Evolutionary conservation across 1,140 invertebrate species (phyloP).

Genomic region (Oreohelix idahoensis): DNA sequence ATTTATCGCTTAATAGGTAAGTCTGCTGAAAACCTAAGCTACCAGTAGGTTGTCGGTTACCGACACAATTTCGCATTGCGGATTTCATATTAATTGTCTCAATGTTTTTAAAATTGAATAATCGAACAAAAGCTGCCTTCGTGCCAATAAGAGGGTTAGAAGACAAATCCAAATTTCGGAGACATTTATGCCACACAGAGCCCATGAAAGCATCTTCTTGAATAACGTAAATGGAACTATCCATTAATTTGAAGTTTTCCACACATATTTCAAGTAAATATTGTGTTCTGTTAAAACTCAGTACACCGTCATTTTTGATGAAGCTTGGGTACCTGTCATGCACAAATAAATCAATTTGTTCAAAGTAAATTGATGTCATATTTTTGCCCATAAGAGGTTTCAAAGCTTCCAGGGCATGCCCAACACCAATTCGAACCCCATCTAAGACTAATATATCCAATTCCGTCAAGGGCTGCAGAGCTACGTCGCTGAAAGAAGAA

Average conservation of each 20-base stretch:
- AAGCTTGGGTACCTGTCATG: neutral
- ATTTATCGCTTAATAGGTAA: no score
- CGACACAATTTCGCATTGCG: neutral
- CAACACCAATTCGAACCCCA: neutral
- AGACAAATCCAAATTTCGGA: neutral
- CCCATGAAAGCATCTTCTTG: neutral
- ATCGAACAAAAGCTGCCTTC: neutral
- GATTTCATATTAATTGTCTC: neutral
- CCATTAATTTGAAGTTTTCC: neutral
- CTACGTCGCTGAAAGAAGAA: neutral
- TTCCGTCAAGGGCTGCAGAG: neutral
- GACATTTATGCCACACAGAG: neutral
- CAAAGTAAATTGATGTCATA: neutral
- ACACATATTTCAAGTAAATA: constrained; percentile 4
- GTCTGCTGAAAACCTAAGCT: no score
- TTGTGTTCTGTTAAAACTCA: neutral
- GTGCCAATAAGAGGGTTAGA: neutral
- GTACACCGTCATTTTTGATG: neutral
- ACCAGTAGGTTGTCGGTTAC: no score
- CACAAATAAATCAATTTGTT: neutral
- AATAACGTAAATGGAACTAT: neutral
- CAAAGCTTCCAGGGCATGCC: neutral
- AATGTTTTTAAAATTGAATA: neutral
- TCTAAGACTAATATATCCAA: neutral
- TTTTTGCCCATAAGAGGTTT: neutral